Conservation (phyloP, 1,140 invertebrate species). For the Episyrphus balteatus region DNA sequence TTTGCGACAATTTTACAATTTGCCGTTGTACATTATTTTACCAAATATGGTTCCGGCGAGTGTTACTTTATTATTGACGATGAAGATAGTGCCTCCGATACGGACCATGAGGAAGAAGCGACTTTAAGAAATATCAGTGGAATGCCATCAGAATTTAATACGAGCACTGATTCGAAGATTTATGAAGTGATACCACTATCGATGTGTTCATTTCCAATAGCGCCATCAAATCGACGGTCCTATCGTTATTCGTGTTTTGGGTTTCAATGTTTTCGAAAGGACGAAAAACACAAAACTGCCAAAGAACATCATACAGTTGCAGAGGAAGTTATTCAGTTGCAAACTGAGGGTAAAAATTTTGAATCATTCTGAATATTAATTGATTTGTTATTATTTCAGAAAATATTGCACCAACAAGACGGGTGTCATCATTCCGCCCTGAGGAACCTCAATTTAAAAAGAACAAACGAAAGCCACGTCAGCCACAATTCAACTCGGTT, state of each 20-base stretch:
- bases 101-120: constrained; percentile 40
- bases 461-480: constrained; percentile 44
- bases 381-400: constrained; percentile 10
- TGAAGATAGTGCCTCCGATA: constrained; percentile 47
- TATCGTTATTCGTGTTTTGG: too few relatives aligned
- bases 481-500: constrained; percentile 62
- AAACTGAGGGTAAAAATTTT: constrained; percentile 3
- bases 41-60: constrained; percentile 79
- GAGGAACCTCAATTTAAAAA: constrained; percentile 34
- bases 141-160: constrained; percentile 18
- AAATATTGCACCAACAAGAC: constrained; percentile 12
- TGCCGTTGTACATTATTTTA: constrained; percentile 81
- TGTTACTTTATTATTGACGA: constrained; percentile 61
- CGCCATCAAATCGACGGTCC: constrained; percentile 6
- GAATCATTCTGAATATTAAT: not conserved
- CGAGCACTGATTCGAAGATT: constrained; percentile 28
- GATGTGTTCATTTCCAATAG: constrained; percentile 28
- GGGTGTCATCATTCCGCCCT: constrained; percentile 31
- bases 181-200: constrained; percentile 32
- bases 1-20: constrained; percentile 82
- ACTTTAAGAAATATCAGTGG: constrained; percentile 5
- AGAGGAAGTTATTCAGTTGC: constrained; percentile 2
- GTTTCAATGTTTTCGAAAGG: constrained; percentile 1
- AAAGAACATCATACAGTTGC: constrained; percentile 8
- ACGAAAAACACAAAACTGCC: constrained; percentile 6